Conservation (phyloP, 2,888 invertebrate species). For the Synanthedon myopaeformis region DNA sequence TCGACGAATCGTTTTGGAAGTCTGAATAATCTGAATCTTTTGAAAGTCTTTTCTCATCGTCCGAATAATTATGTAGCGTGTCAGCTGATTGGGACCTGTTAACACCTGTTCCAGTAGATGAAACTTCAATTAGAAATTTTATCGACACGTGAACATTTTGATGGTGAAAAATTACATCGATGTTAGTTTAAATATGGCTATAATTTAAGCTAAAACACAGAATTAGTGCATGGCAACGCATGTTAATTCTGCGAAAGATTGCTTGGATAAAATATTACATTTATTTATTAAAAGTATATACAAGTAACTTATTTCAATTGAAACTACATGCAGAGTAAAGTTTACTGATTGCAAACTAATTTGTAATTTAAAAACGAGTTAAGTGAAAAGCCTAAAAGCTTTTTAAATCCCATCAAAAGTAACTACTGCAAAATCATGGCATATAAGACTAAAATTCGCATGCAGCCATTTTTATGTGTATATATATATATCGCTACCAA, state of each 20-base stretch:
- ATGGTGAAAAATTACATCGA: not conserved
- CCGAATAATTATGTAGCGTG: constrained; percentile 37
- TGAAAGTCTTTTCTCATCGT: constrained; percentile 32
- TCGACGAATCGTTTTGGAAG: constrained; percentile 41
- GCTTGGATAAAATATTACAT: not conserved
- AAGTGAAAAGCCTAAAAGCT: not conserved
- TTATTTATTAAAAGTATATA: not conserved
- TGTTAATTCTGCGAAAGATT: constrained; percentile 27
- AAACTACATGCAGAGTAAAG: not conserved
- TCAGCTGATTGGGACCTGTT: constrained; percentile 53
- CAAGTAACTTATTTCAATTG: not conserved
- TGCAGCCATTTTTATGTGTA: not conserved
- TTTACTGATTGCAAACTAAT: not conserved
- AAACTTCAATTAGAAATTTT: constrained; percentile 47
- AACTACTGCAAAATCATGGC: not conserved
- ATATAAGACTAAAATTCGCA: not conserved
- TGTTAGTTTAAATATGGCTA: constrained; percentile 32
- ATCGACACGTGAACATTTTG: constrained; percentile 12
- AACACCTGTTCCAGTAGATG: constrained; percentile 59
- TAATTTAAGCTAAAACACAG: constrained; percentile 40
- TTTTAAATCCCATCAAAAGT: not conserved
- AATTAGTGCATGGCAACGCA: constrained; percentile 55
- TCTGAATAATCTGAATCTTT: constrained; percentile 36
- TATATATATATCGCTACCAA: too few species aligned
- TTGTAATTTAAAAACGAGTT: not conserved